Evolutionary conservation across 2,113 vertebrate species (phyloP), one percentile per base, ranked within the genome.

Genomic region (Lipotes vexillifer): DNA sequence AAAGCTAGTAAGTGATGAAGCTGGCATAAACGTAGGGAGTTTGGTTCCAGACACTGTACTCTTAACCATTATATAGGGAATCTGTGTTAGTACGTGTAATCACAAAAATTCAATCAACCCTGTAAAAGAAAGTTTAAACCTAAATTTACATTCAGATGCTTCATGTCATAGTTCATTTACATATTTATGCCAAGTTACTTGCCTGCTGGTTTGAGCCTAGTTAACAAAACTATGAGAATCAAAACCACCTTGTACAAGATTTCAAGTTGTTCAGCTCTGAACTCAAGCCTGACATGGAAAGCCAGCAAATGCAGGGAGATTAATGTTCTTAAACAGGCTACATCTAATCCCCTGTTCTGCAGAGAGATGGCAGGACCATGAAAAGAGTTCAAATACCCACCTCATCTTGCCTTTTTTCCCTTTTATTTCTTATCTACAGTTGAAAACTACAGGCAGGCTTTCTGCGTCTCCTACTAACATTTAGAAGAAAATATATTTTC

Each of bases 401-500:
- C 18, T 72, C n/a, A 81, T 38, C 36, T 59, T 92, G 87, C 33
- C 44, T 78, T n/a, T 31, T 2, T 7, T 0, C 18, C 11, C 21
- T 20, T 68, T 88, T 59, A 69, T 84, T 87, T 97, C 55, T 97
- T 57, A 25, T 44, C 27, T 80, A 55, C n/a, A 96, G 68, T 25
- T 94, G 27, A 83, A 93, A 97, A 96, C 69, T 72, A 88, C 8
- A 96, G 21, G 82, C 2, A 38, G 55, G 46, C 1, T 74, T 81
- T 87, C 57, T 90, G 61, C 81, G 33, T 61, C 29, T 38, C 94
- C 49, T 66, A 85, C 33, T 13, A 97, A 49, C 8, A 96, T 78
- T 96, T 93, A 77, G 44, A 85, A 93, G 55, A 97, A 97, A 95
- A 85, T 63, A 15, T 44, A 88, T 84, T 83, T 95, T 90, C 72